These are phyloP conservation scores for Bombus confusus DNA, from an alignment of 1,140 invertebrate species.

Conservation along the genomic window DNA sequence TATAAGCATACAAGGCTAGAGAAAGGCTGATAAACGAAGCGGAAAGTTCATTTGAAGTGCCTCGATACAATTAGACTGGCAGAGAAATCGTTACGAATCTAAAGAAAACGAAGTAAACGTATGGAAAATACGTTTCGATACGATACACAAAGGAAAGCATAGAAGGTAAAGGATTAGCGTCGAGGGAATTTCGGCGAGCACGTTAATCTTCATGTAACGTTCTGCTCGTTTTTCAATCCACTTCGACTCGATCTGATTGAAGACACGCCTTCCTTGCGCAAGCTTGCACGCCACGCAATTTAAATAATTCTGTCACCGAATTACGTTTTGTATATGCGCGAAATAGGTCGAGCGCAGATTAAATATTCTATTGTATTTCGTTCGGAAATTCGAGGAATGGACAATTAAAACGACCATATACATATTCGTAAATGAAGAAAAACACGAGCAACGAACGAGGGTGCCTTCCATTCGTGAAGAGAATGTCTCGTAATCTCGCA, in stretches of 20 bases:
- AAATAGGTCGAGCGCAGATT: background rate
- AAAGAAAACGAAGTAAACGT: background rate
- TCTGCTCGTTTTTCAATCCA: background rate
- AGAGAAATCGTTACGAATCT: too few species aligned
- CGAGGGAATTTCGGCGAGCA: conserved; percentile 2
- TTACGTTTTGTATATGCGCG: too few species aligned
- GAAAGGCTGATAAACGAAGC: background rate
- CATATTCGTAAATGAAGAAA: background rate
- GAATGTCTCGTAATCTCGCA: background rate
- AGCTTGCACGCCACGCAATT: background rate
- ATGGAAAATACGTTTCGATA: background rate
- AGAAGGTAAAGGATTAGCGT: background rate
- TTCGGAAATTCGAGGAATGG: background rate
- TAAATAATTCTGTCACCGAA: conserved; percentile 2
- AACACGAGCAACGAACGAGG: background rate
- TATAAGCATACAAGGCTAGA: too few species aligned
- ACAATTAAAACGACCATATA: background rate
- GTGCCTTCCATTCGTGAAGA: background rate
- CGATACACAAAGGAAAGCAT: background rate
- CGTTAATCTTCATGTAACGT: conserved; percentile 35
- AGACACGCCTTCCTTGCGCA: conserved; percentile 4
- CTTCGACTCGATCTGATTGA: conserved; percentile 2
- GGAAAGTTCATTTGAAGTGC: background rate
- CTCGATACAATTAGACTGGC: background rate
- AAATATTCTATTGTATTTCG: background rate